These are phyloP conservation scores for Choristoneura rosaceana DNA, from an alignment of 2,888 invertebrate genomes.

Conservation along the genomic window DNA sequence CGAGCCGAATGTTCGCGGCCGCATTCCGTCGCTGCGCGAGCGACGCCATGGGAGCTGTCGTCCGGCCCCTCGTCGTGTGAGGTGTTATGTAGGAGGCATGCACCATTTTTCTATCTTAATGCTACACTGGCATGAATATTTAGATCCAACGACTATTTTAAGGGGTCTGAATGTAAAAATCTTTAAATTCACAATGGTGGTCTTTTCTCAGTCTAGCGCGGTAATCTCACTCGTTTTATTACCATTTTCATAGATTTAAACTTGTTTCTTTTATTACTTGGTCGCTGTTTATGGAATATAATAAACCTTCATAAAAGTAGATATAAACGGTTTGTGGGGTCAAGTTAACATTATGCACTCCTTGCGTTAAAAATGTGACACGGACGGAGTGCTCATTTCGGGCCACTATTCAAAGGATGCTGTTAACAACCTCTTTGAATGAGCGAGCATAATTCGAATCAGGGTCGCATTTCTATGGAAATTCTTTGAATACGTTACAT, in stretches of 20 bases:
- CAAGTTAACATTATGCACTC: conserved; percentile 80
- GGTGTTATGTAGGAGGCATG: conserved; percentile 67
- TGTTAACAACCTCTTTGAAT: conserved; percentile 84
- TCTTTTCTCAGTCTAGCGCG: conserved; percentile 33
- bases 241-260: conserved; percentile 67
- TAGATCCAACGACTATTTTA: conserved; percentile 9
- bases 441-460: conserved; percentile 82
- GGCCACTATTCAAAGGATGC: conserved; percentile 80
- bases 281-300: conserved; percentile 68
- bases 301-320: conserved; percentile 71
- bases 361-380: conserved; percentile 73
- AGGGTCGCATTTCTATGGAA: conserved; percentile 83
- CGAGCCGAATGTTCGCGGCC: conserved; percentile 55
- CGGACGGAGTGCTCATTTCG: conserved; percentile 83
- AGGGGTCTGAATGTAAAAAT: conserved; percentile 20
- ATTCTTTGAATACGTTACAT: conserved; percentile 65
- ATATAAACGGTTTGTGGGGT: conserved; percentile 74
- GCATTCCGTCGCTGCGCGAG: conserved; percentile 47
- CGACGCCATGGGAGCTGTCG: conserved; percentile 35
- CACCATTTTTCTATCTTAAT: conserved; percentile 36
- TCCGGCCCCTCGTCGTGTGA: conserved; percentile 60
- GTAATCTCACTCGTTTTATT: conserved; percentile 48
- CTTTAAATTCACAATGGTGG: conserved; percentile 26
- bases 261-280: conserved; percentile 62
- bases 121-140: conserved; percentile 23